Evolutionary conservation across 2,797 vertebrate species (phyloP).

Genomic region (Mormyrops boulengeri): DNA sequence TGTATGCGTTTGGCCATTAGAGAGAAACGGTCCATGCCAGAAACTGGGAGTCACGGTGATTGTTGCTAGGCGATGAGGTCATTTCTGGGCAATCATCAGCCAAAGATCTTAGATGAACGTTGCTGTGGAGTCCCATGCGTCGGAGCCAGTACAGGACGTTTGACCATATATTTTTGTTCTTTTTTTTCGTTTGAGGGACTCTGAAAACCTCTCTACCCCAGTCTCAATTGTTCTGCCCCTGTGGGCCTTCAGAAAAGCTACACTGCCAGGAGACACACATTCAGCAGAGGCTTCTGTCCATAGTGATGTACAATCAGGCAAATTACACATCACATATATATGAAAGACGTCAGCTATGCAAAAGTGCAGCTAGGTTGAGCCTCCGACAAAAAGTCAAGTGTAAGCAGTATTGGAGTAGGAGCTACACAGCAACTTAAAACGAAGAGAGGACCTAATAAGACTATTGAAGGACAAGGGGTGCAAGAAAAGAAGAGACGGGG

Average conservation of each 20-base stretch:
- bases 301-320: background rate
- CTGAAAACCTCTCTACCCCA: background rate
- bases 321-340: background rate
- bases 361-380: background rate
- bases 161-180: background rate
- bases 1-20: background rate
- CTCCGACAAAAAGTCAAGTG: background rate
- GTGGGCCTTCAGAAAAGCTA: background rate
- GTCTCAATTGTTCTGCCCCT: background rate
- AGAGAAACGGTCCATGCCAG: background rate
- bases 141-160: background rate
- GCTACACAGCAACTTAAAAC: background rate
- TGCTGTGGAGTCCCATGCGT: background rate
- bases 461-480: background rate
- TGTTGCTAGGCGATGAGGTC: constrained; percentile 19
- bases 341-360: background rate
- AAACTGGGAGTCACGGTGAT: background rate
- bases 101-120: background rate
- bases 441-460: background rate
- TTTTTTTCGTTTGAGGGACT: background rate
- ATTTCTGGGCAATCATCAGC: background rate
- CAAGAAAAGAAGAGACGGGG: background rate
- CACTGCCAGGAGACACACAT: background rate
- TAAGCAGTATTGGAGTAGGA: background rate
- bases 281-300: background rate